Percentiles rank a stretch among this genome's conserved stretches.
These are phyloP conservation scores for Anoplophora glabripennis DNA, from an alignment of 1,140 invertebrate genomes.

Conservation along the genomic window DNA sequence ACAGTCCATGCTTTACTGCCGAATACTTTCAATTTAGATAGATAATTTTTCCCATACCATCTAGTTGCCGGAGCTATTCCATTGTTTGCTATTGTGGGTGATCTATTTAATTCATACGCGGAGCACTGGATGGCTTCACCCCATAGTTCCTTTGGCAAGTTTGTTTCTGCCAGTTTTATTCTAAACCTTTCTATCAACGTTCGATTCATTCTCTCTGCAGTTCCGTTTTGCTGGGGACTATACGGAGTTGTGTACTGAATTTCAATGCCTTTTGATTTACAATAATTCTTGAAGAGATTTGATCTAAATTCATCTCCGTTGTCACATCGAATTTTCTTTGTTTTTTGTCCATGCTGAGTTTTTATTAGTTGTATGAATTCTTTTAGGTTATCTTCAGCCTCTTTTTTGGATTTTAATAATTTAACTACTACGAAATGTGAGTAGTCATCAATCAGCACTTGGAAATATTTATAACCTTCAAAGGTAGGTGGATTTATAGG, in stretches of 20 bases:
- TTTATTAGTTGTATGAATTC: no score
- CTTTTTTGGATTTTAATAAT: no score
- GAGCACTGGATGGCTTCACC: slow-evolving; percentile 37
- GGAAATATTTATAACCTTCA: no score
- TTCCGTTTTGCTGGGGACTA: slow-evolving; percentile 39
- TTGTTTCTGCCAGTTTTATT: slow-evolving; percentile 27
- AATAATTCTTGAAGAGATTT: not conserved
- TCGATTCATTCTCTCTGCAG: slow-evolving; percentile 25
- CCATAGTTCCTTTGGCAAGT: slow-evolving; percentile 32
- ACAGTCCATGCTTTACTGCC: not conserved
- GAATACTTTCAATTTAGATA: slow-evolving; percentile 10
- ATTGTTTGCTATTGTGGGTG: slow-evolving; percentile 5
- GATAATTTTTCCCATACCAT: not conserved
- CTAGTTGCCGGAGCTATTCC: not conserved
- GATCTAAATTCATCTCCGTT: no score
- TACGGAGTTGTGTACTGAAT: slow-evolving; percentile 31
- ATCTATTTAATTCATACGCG: slow-evolving; percentile 36
- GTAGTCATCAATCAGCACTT: no score
- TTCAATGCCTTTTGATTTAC: not conserved
- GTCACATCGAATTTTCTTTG: no score
- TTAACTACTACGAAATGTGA: no score
- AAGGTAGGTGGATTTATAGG: no score
- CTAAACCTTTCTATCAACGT: slow-evolving; percentile 24
- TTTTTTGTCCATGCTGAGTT: no score
- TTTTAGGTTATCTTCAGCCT: no score